Base-by-base conservation (phyloP, 35 echinoderm and acorn worm species). In the Nesometra sesokonis region DNA sequence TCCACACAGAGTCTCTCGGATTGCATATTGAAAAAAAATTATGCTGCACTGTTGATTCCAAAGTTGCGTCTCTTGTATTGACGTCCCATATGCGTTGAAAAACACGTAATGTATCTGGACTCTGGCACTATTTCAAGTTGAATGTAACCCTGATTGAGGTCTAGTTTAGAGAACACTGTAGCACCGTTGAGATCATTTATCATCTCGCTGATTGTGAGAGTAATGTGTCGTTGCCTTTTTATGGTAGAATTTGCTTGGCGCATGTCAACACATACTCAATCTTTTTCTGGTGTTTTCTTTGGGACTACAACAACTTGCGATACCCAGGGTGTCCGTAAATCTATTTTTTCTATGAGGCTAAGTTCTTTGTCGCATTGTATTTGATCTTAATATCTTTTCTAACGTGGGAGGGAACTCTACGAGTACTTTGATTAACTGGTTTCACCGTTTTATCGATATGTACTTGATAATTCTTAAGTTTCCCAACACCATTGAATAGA, bases 41-140 rank as follows among this genome's bases (percentile, higher is more conserved):
- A 90, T 29, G 86, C 77, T 34, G 93, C 93, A 5, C 90, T 84
- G 33, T 89, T 91, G 0, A 91, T 77, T 21, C 93, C 93, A 86
- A 94, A 94, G 88, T 91, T 91, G 5, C 91, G 38, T 5, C 85
- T 32, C 52, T 87, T 94, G 35, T 88, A 91, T 35, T 85, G 0
- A 34, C 13, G 67, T 27, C 93, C 89, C 9, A 35, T 37, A 57
- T 94, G 89, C 32, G 85, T 85, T 11, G 78, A 79, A 80, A 94
- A 94, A 5, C 80, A 87, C 0, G 93, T 91, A 57, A 94, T 91
- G 43, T 94, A 32, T 17, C 89, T 13, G 33, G 79, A 57, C 33
- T 87, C 80, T 37, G 32, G 33, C 13, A 79, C 35, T 27, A 90
- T 35, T 43, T 85, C 34, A 39, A 94, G 82, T 40, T 94, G 89